phyloP scores from a whole-genome alignment of 2,797 vertebrate species.

The Anguilla marmorata region DNA sequence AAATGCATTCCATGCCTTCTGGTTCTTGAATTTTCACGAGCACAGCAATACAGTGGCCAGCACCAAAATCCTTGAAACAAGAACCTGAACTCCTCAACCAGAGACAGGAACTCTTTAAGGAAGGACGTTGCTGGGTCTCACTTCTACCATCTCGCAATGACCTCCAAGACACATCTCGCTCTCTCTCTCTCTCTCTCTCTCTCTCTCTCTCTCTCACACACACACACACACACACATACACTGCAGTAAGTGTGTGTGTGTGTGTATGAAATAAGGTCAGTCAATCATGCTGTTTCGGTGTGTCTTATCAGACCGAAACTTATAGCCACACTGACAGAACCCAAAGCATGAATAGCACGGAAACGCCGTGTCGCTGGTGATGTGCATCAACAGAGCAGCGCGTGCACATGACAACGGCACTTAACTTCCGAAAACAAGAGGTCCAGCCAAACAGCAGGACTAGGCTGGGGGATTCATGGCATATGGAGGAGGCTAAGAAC shows the following conservation, averaged over 20 bases:
- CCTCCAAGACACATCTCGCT: background rate
- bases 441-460: slow-evolving; percentile 71
- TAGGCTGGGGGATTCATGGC: slow-evolving; percentile 22
- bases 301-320: background rate
- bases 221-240: slow-evolving; percentile 13
- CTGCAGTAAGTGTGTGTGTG: background rate
- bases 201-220: slow-evolving; percentile 24
- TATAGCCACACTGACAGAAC: background rate
- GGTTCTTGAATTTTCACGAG: background rate
- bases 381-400: background rate
- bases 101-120: background rate
- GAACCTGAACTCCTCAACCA: background rate
- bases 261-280: background rate
- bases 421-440: slow-evolving; percentile 79
- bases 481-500: background rate
- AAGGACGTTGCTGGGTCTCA: background rate
- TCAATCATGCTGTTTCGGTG: background rate
- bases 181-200: slow-evolving; percentile 40
- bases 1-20: background rate
- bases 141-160: background rate
- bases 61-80: background rate
- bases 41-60: background rate
- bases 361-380: background rate
- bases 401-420: slow-evolving; percentile 74
- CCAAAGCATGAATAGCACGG: background rate